Percentiles rank a stretch among this genome's conserved stretches.
These are phyloP conservation scores for Panurus biarmicus DNA, from an alignment of 2,113 vertebrate species.

Conservation along the genomic window DNA sequence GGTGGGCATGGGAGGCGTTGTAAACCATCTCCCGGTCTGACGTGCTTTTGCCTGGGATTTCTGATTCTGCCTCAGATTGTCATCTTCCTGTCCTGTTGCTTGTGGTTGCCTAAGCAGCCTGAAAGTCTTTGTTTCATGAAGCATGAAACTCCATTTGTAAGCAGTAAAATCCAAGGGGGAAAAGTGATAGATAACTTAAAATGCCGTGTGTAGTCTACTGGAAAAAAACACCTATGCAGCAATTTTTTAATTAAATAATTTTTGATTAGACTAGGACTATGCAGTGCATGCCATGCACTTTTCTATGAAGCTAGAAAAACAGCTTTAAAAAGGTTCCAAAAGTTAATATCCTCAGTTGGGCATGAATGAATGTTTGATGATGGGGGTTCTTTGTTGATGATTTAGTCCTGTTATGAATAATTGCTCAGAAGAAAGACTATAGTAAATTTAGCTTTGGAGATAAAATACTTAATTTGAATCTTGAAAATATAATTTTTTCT, in stretches of 20 bases:
- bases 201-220: slow-evolving; percentile 25
- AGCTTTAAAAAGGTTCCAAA: neutral
- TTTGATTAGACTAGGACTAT: slow-evolving; percentile 40
- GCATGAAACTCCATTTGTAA: slow-evolving; percentile 40
- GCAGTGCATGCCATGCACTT: slow-evolving; percentile 21
- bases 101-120: neutral
- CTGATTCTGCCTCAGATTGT: neutral
- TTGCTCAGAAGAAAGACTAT: neutral
- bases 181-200: slow-evolving; percentile 57
- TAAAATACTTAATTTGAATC: neutral
- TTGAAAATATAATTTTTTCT: neutral
- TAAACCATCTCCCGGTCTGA: rapidly evolving
- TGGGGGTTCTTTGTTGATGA: rapidly evolving
- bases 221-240: slow-evolving; percentile 49
- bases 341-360: neutral
- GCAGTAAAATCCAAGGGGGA: neutral
- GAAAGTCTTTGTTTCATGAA: slow-evolving; percentile 36
- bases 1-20: rapidly evolving
- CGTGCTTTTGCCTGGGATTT: neutral
- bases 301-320: neutral
- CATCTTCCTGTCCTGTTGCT: neutral
- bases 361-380: neutral
- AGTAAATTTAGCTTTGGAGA: neutral
- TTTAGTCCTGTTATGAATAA: neutral
- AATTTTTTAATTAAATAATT: slow-evolving; percentile 54